phyloP scores from a whole-genome alignment of 2,888 invertebrate genomes.

The Hypomecis punctinalis region DNA sequence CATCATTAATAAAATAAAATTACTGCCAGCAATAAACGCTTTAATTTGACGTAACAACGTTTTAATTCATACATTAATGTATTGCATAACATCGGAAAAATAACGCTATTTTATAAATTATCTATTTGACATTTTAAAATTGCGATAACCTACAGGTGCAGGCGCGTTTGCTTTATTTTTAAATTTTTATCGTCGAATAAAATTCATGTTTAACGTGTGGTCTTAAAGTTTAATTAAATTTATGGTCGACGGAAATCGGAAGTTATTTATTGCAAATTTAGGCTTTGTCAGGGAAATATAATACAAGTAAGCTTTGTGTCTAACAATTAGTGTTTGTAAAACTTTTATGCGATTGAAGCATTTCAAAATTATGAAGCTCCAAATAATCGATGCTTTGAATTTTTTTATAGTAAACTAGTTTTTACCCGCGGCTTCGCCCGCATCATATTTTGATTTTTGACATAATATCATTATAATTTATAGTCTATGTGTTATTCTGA shows the following conservation, averaged over 20 bases:
- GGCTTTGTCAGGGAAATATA: too few species aligned
- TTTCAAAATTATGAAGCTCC: too few species aligned
- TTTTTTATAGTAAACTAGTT: too few species aligned
- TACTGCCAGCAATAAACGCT: slow-evolving; percentile 17
- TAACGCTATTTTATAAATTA: slow-evolving; percentile 40
- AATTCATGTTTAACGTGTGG: slow-evolving; percentile 49
- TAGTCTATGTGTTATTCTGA: too few species aligned
- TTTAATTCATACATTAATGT: slow-evolving; percentile 19
- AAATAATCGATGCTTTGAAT: too few species aligned
- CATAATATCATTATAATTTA: too few species aligned
- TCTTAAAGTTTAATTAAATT: slow-evolving; percentile 40
- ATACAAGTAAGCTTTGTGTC: too few species aligned
- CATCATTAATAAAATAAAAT: background rate
- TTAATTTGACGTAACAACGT: slow-evolving; percentile 37
- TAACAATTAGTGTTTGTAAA: too few species aligned
- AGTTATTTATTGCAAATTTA: too few species aligned
- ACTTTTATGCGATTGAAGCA: too few species aligned
- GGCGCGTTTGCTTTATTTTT: slow-evolving; percentile 49
- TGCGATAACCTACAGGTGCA: slow-evolving; percentile 51
- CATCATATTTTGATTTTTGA: too few species aligned
- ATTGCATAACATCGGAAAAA: slow-evolving; percentile 12
- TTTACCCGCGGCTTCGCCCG: too few species aligned
- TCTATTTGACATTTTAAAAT: slow-evolving; percentile 56
- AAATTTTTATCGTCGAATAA: slow-evolving; percentile 1
- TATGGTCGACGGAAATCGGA: background rate